These are phyloP conservation scores for Lithophane ornitopus DNA, from an alignment of 2,888 invertebrate genomes.

Conservation along the genomic window DNA sequence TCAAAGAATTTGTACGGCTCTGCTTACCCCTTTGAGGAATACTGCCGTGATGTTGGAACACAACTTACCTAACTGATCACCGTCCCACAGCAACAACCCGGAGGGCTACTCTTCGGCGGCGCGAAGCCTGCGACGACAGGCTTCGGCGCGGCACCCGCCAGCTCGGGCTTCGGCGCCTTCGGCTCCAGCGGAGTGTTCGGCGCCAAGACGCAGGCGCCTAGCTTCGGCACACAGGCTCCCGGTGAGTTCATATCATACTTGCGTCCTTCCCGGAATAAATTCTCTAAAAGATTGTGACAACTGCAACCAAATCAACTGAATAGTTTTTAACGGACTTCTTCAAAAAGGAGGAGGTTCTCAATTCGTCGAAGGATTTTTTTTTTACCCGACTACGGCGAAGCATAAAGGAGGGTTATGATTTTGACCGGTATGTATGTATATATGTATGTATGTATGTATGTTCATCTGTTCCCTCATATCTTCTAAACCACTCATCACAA, in stretches of 20 bases:
- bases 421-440: no score
- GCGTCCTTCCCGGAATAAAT: no score
- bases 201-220: slow-evolving; percentile 82
- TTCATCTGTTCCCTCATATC: no score
- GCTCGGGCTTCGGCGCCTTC: slow-evolving; percentile 84
- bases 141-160: slow-evolving; percentile 81
- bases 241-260: slow-evolving; percentile 68
- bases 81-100: slow-evolving; percentile 43
- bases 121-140: slow-evolving; percentile 80
- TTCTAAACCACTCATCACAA: no score
- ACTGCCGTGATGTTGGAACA: background rate
- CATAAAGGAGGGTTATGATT: no score
- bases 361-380: no score
- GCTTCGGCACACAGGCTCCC: slow-evolving; percentile 84
- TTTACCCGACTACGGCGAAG: no score
- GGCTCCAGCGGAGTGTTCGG: slow-evolving; percentile 77
- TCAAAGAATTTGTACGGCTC: background rate
- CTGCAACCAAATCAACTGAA: no score
- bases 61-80: background rate
- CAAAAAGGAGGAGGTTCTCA: no score
- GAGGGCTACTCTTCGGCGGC: slow-evolving; percentile 77
- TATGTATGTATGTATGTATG: no score
- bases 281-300: no score
- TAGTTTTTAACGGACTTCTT: no score
- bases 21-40: background rate